Evolutionary conservation across 2,797 vertebrate species (phyloP).

Genomic region (Falco concolor): DNA sequence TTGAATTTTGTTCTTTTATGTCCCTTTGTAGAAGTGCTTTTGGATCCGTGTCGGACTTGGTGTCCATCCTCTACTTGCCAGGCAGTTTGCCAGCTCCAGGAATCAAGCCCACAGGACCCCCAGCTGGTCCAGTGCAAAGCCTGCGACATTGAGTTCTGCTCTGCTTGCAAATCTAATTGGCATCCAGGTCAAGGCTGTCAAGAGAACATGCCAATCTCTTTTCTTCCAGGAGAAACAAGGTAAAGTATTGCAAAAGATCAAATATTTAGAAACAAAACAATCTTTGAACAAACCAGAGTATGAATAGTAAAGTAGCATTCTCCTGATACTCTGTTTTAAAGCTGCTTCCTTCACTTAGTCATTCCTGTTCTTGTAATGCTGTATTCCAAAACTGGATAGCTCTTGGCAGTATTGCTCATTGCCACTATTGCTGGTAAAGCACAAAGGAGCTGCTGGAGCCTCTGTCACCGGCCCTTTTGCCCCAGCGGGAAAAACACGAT

Average conservation of each 20-base stretch:
- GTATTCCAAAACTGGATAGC: neutral
- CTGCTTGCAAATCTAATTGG: conserved; percentile 92
- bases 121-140: conserved; percentile 91
- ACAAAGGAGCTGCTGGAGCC: neutral
- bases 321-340: neutral
- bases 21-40: conserved; percentile 84
- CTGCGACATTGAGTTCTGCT: conserved; percentile 94
- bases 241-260: conserved; percentile 41
- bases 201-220: conserved; percentile 86
- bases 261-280: neutral
- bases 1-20: conserved; percentile 3
- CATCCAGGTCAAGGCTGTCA: conserved; percentile 92
- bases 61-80: conserved; percentile 95
- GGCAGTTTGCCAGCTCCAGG: conserved; percentile 93
- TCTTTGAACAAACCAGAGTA: neutral
- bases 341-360: neutral
- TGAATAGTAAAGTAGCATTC: neutral
- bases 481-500: neutral
- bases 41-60: conserved; percentile 97
- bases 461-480: neutral
- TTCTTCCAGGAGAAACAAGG: conserved; percentile 94
- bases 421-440: neutral
- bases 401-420: neutral
- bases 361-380: neutral
- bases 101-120: conserved; percentile 83